Base-by-base conservation (phyloP, 2,888 invertebrate species). In the Pardosa pseudoannulata region DNA sequence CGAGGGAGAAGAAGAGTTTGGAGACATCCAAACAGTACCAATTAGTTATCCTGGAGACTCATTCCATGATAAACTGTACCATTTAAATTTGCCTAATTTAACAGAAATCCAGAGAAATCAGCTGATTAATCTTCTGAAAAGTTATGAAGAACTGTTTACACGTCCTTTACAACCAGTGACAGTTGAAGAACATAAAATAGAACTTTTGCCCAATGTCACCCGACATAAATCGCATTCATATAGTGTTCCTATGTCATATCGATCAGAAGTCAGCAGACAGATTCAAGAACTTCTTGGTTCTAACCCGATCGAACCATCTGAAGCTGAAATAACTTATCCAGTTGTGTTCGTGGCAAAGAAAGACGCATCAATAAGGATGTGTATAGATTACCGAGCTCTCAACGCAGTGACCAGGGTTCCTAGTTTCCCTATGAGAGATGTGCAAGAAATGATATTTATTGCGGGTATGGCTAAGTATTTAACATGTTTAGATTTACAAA, bases 1-100 rank as follows among this genome's bases (percentile, higher is more conserved):
- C 29, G n/a, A n/a, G n/a, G n/a, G n/a, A n/a, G 73, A 73, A 13
- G 46, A 67, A 9, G 75, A 65, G 13, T 75, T 76, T 29, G 67
- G 67, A 9, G 1, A 46, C 1, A 46, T 67, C n/a, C n/a, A 9
- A 29, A 75, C 19, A 36, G 11, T 36, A 62, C 19, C 1, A 6
- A 31, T 16, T 13, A n/a, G 11, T n/a, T 5, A 16, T n/a, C 7
- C 0, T 9, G 29, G 7, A 19, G 31, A 31, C 16, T 9, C n/a
- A 29, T 32, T 62, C 19, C 2, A 2, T 23, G 0, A 36, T 2
- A 19, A 36, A 32, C 1, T 7, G 1, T n/a, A 13, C 11, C 29
- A 6, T 31, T 71, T 11, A n/a, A 46, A 19, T 50, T 9, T 27
- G 16, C 50, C 46, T 50, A 0, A 13, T 16, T 50, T 50, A 28